These are phyloP conservation scores for Echinarachnius parma DNA, from an alignment of 53 echinoderm and acorn worm genomes.

Conservation along the genomic window DNA sequence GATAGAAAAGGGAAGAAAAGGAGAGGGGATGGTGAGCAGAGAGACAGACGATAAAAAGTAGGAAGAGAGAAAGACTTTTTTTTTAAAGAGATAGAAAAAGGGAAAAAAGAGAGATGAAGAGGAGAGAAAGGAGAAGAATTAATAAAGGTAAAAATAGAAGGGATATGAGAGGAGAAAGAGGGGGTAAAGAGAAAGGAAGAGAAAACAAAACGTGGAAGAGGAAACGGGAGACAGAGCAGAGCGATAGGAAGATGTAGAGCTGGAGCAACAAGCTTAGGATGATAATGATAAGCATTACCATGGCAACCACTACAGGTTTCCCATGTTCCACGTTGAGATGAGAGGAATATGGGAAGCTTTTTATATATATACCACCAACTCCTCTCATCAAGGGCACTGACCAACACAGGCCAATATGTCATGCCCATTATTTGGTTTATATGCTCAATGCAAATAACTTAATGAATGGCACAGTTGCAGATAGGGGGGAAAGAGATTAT, in stretches of 20 bases:
- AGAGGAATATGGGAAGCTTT: too few species aligned
- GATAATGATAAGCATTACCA: too few species aligned
- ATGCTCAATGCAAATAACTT: too few species aligned
- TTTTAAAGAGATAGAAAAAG: not conserved
- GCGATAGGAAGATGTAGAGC: not conserved
- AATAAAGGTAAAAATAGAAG: conserved; percentile 1
- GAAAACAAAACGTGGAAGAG: not conserved
- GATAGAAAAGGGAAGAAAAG: not conserved
- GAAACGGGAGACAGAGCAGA: not conserved
- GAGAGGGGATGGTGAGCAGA: not conserved
- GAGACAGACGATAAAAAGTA: not conserved
- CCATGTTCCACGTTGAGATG: too few species aligned
- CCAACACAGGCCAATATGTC: too few species aligned
- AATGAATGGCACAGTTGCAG: too few species aligned
- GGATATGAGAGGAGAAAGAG: not conserved
- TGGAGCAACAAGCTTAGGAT: too few species aligned
- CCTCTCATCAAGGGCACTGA: too few species aligned
- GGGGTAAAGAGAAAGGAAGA: not conserved
- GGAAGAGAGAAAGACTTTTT: not conserved
- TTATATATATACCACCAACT: too few species aligned
- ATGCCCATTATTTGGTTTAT: too few species aligned
- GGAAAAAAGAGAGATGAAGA: not conserved
- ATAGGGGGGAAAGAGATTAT: too few species aligned
- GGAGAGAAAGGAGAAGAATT: not conserved
- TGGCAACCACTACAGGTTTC: too few species aligned